Conservation (phyloP, 2,888 invertebrate species). For the Cinara cedri region DNA sequence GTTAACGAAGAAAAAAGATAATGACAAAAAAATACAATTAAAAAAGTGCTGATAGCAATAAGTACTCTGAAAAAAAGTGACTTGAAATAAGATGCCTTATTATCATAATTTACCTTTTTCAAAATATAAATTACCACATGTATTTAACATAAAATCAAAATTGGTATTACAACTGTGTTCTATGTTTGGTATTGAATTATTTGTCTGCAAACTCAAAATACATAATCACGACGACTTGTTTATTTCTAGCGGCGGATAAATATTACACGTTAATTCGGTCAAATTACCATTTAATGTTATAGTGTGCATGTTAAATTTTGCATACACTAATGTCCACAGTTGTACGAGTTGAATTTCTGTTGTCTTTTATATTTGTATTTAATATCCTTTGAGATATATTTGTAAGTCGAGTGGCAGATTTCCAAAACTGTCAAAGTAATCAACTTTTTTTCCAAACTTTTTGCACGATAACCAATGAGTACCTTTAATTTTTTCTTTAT, state of each 20-base stretch:
- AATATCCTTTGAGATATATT: not conserved
- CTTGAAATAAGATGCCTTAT: not conserved
- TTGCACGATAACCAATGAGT: conserved; percentile 63
- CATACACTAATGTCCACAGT: not conserved
- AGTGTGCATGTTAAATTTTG: not conserved
- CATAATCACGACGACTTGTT: no score
- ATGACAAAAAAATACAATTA: no score
- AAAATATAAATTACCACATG: not conserved
- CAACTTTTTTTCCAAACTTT: conserved; percentile 60
- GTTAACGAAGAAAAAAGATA: no score
- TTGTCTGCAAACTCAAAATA: conserved; percentile 58
- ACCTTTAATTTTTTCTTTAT: conserved; percentile 60
- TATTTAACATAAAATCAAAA: not conserved
- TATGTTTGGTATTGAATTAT: conserved; percentile 62
- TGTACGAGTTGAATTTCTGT: not conserved
- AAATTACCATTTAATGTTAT: not conserved
- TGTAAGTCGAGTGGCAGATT: conserved; percentile 59
- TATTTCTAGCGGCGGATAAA: no score
- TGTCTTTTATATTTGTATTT: not conserved
- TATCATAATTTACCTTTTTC: conserved; percentile 1
- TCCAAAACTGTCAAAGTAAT: conserved; percentile 63
- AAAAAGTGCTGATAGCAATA: conserved; percentile 12
- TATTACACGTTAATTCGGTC: no score
- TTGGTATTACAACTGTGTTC: conserved; percentile 56
- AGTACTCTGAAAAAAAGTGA: not conserved